Conservation (phyloP, 2,113 vertebrate genomes). For the Hippoglossus stenolepis region DNA sequence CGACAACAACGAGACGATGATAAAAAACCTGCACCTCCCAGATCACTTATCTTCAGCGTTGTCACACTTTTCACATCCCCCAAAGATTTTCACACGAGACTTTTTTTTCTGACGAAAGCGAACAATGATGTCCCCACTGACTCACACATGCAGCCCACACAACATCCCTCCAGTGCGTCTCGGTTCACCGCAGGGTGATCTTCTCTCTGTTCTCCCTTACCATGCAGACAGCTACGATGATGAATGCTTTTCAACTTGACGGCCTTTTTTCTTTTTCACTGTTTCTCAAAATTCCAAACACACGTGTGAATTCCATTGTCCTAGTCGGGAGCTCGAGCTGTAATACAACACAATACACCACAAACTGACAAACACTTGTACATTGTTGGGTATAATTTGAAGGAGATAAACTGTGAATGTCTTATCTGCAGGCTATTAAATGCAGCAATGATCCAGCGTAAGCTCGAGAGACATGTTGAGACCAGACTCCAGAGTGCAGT, state of each 20-base stretch:
- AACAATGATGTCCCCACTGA: constrained; percentile 14
- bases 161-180: constrained; percentile 28
- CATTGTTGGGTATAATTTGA: constrained; percentile 31
- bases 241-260: constrained; percentile 41
- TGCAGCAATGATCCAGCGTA: constrained; percentile 51
- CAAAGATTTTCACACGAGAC: not conserved
- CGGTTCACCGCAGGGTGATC: constrained; percentile 16
- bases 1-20: constrained; percentile 12
- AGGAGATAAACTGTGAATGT: constrained; percentile 44
- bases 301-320: constrained; percentile 34
- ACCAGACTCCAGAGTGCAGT: constrained; percentile 39
- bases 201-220: constrained; percentile 10
- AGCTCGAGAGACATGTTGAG: constrained; percentile 50
- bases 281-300: constrained; percentile 5
- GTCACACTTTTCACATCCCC: not conserved
- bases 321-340: constrained; percentile 9
- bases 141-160: constrained; percentile 32
- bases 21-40: not conserved
- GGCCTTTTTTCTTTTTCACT: constrained; percentile 1
- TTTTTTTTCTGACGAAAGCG: constrained; percentile 15
- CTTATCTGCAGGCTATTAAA: constrained; percentile 62
- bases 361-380: constrained; percentile 20
- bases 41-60: constrained; percentile 17
- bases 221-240: constrained; percentile 22
- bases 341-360: constrained; percentile 27